phyloP scores from a whole-genome alignment of 1,140 invertebrate species.

The Pseudomyrmex dendroicus region DNA sequence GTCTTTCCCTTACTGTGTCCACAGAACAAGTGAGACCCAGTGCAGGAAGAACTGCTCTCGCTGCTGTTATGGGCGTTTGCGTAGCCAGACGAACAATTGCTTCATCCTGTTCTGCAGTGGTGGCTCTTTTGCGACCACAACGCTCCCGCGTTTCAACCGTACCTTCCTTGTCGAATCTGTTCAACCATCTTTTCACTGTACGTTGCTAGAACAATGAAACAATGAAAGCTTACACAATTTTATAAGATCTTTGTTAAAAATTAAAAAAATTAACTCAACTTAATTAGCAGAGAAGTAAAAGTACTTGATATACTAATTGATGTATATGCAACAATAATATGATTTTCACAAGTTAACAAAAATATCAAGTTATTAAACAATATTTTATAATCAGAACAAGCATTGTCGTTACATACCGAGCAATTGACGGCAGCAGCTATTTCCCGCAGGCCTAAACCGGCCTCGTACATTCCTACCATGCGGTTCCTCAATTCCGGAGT shows the following conservation, averaged over 20 bases:
- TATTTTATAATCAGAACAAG: no score
- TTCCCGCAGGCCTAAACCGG: slow-evolving; percentile 81
- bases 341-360: no score
- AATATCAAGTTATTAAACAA: no score
- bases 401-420: slow-evolving; percentile 74
- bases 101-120: slow-evolving; percentile 82
- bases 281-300: neutral
- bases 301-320: neutral
- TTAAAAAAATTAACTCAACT: slow-evolving; percentile 4
- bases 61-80: slow-evolving; percentile 83
- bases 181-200: slow-evolving; percentile 84
- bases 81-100: slow-evolving; percentile 82
- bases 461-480: slow-evolving; percentile 85
- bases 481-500: slow-evolving; percentile 83
- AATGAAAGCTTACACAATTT: neutral
- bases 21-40: slow-evolving; percentile 83
- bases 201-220: slow-evolving; percentile 78
- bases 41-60: slow-evolving; percentile 83
- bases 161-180: slow-evolving; percentile 84
- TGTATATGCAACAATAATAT: no score
- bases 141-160: slow-evolving; percentile 83
- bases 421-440: slow-evolving; percentile 83
- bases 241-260: neutral
- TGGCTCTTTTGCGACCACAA: slow-evolving; percentile 84
- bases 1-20: slow-evolving; percentile 82